phyloP scores from a whole-genome alignment of 1,140 invertebrate genomes.

The Bombus sibiricus region DNA sequence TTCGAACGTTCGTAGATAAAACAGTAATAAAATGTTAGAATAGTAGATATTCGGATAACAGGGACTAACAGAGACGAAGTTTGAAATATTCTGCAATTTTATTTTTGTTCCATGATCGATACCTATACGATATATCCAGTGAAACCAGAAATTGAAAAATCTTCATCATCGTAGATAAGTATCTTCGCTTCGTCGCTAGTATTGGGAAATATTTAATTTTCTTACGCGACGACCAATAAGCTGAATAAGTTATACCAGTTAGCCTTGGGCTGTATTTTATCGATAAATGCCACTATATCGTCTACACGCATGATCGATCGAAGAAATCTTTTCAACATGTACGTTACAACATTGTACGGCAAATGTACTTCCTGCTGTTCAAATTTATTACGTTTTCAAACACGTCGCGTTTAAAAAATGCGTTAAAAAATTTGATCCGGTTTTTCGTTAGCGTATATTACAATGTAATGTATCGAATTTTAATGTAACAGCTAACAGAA shows the following conservation, averaged over 20 bases:
- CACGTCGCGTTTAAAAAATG: too few relatives aligned
- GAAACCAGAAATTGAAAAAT: neutral
- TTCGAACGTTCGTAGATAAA: too few relatives aligned
- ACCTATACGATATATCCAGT: neutral
- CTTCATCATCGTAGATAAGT: neutral
- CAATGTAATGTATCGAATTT: too few relatives aligned
- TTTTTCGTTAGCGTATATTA: too few relatives aligned
- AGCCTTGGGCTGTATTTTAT: slow-evolving; percentile 21
- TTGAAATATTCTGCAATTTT: too few relatives aligned
- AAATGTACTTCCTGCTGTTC: neutral
- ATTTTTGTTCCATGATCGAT: neutral
- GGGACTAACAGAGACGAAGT: neutral
- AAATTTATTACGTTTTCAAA: neutral
- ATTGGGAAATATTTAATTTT: neutral
- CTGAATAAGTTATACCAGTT: slow-evolving; percentile 19
- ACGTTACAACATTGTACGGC: neutral
- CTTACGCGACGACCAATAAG: neutral
- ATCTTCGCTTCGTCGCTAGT: neutral
- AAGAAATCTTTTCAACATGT: neutral
- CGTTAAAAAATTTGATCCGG: too few relatives aligned
- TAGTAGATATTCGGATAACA: neutral
- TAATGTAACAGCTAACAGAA: too few relatives aligned
- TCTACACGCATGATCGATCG: neutral
- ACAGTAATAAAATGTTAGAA: neutral
- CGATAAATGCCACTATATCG: neutral